Percentiles rank a stretch among this genome's conserved stretches.
These are phyloP conservation scores for Arizona elegans DNA, from an alignment of 2,113 vertebrate genomes.

Conservation along the genomic window DNA sequence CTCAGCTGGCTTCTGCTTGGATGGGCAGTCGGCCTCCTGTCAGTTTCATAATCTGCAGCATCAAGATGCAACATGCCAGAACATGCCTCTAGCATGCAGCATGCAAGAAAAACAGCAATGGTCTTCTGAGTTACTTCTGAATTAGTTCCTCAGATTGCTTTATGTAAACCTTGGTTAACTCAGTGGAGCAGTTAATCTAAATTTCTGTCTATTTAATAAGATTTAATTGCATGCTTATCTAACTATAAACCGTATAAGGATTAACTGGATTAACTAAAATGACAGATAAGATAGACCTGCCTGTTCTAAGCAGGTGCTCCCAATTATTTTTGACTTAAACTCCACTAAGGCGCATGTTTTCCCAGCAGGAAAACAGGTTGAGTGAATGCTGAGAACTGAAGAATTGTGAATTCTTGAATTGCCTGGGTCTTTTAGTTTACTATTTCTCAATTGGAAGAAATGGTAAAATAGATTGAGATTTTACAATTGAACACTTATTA, in stretches of 20 bases:
- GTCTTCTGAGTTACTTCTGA: neutral
- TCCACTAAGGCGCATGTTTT: neutral
- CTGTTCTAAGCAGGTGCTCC: neutral
- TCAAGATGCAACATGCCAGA: neutral
- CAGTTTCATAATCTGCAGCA: neutral
- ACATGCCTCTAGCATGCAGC: neutral
- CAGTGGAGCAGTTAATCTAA: neutral
- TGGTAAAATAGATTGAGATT: neutral
- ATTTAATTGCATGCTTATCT: neutral
- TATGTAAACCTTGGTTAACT: neutral
- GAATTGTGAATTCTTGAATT: neutral
- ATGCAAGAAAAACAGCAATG: neutral
- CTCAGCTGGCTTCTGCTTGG: neutral
- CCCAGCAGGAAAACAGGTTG: neutral
- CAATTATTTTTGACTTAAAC: neutral
- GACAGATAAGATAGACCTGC: neutral
- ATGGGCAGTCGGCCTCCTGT: neutral
- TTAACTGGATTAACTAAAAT: neutral
- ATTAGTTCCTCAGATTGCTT: neutral
- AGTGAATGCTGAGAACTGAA: neutral
- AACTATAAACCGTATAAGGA: neutral
- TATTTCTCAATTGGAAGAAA: neutral
- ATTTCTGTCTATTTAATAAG: neutral
- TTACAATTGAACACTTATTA: neutral
- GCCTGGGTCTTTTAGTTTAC: neutral